These are phyloP conservation scores for Hoplodrina ambigua DNA, from an alignment of 2,888 invertebrate species.

Conservation along the genomic window DNA sequence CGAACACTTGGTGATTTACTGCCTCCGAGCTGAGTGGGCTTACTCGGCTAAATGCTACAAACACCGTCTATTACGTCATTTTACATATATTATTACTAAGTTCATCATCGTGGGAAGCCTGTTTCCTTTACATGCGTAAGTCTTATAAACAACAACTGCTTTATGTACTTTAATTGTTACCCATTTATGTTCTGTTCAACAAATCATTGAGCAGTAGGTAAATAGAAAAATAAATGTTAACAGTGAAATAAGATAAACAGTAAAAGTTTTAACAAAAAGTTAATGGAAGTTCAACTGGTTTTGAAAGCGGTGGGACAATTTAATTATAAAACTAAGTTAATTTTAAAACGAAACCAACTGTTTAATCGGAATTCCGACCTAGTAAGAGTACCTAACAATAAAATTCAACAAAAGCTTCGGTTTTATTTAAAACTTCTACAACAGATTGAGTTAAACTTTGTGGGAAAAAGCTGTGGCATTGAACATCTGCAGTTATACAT, in stretches of 20 bases:
- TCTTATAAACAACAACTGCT: conserved; percentile 17
- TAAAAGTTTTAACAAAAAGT: conserved; percentile 49
- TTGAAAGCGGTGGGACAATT: conserved; percentile 56
- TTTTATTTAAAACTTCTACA: conserved; percentile 52
- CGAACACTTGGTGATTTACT: conserved; percentile 59
- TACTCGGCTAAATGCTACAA: conserved; percentile 43
- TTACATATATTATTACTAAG: conserved; percentile 45
- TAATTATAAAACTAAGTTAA: conserved; percentile 62
- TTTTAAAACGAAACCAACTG: conserved; percentile 52
- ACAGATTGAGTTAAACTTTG: conserved; percentile 31
- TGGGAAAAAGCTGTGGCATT: conserved; percentile 16
- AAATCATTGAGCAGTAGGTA: conserved; percentile 17
- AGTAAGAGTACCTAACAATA: conserved; percentile 48
- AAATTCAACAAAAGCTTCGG: conserved; percentile 51
- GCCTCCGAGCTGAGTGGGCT: conserved; percentile 32
- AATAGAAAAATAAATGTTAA: conserved; percentile 42
- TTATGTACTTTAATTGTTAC: neutral
- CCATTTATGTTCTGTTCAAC: conserved; percentile 7
- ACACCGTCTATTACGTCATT: conserved; percentile 28
- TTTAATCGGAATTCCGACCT: conserved; percentile 50
- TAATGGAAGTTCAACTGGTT: conserved; percentile 52
- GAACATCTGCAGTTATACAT: conserved; percentile 27
- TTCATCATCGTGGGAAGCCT: conserved; percentile 23
- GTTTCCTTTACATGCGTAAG: conserved; percentile 17
- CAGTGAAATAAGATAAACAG: conserved; percentile 46